Base-by-base conservation (phyloP, 2,888 invertebrate species). In the Amaurobius ferox region DNA sequence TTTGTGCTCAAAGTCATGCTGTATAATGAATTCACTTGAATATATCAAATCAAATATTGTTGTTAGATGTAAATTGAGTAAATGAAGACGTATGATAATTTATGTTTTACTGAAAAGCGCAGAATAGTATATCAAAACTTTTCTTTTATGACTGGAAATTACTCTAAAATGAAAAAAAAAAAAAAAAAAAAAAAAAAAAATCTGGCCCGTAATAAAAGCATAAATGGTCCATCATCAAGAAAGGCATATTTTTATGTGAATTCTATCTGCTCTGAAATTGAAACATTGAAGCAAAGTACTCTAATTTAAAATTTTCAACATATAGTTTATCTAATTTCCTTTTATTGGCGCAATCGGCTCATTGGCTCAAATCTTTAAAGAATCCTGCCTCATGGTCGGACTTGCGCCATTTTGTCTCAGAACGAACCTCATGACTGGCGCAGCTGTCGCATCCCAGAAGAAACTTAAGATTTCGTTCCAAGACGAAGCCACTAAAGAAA, bases 361-460 rank as follows among this genome's bases (percentile, higher is more conserved):
- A 55, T 55, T 55, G 55, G 23, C 6, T 30, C 66, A 66, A 66
- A 66, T 66, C 66, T 66, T 30, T 66, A 35, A 30, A 29, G 13
- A 16, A 30, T n/a, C 30, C 35, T 30, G 32, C 66, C 13, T 19
- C 32, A 66, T 66, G 30, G 26, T 16, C n/a, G 30, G 76, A 76
- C 76, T 40, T 64, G 29, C 48, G 68, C 79, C 79, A 64, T 29
- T 64, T 23, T 35, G 32, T 32, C 62, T 5, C 35, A 48, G 7
- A 64, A 39, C 55, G 7, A 44, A 2, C 66, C 39, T 19, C 26
- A 79, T 71, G 70, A 71, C 79, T 83, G 32, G 39, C 44, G 11
- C 77, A 77, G 77, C 83, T 83, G 83, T 85, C 66, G 71, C 83
- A 44, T 71, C 61, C 74, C 30, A 78, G 74, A 85, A 85, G 77